These are phyloP conservation scores for Caradrina clavipalpis DNA, from an alignment of 2,888 invertebrate species.

Conservation along the genomic window DNA sequence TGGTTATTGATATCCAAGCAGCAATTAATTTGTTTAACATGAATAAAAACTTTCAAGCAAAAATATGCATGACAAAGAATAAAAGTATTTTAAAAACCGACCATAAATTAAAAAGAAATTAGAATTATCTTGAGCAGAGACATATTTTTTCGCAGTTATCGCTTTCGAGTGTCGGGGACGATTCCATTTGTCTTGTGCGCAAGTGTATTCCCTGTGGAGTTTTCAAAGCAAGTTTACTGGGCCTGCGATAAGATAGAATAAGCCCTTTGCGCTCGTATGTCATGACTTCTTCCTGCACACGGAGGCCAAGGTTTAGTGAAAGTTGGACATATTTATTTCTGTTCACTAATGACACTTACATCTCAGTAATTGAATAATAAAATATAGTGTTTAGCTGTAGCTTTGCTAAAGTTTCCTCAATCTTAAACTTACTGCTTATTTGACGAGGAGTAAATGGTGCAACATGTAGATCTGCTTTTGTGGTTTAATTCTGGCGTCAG, in stretches of 20 bases:
- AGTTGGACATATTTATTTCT: constrained; percentile 63
- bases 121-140: constrained; percentile 59
- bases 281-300: constrained; percentile 76
- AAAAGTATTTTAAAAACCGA: constrained; percentile 29
- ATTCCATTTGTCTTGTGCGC: constrained; percentile 83
- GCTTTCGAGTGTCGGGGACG: constrained; percentile 73
- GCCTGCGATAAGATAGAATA: constrained; percentile 83
- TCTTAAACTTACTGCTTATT: neutral
- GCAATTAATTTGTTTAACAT: constrained; percentile 33
- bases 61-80: constrained; percentile 24
- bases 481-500: constrained; percentile 11
- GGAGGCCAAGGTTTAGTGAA: constrained; percentile 63
- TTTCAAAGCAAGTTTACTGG: constrained; percentile 85
- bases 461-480: neutral
- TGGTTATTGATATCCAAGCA: constrained; percentile 15
- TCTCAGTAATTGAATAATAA: constrained; percentile 44
- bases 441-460: neutral
- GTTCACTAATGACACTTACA: constrained; percentile 40
- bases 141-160: constrained; percentile 77
- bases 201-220: constrained; percentile 83
- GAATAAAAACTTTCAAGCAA: constrained; percentile 11
- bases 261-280: constrained; percentile 84
- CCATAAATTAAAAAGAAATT: constrained; percentile 65
- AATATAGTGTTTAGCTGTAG: neutral
- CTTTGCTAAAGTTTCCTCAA: constrained; percentile 14